Evolutionary conservation across 2,797 vertebrate species (phyloP).

Genomic region (Hyperoplus lanceolatus): DNA sequence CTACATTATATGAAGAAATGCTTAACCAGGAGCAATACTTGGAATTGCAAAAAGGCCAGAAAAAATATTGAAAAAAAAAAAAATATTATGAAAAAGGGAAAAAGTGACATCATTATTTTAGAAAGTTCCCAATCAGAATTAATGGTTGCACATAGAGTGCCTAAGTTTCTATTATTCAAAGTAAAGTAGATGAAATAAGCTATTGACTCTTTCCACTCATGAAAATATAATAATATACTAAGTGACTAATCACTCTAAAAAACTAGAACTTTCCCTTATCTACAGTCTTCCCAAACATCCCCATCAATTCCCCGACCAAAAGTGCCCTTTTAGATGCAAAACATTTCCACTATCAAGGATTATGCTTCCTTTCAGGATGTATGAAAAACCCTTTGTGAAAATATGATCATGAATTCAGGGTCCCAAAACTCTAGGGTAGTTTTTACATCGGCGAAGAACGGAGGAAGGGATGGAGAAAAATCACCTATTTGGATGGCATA

Average conservation of each 20-base stretch:
- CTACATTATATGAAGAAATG: slow-evolving; percentile 78
- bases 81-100: not conserved
- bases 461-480: slow-evolving; percentile 80
- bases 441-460: slow-evolving; percentile 78
- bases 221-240: slow-evolving; percentile 85
- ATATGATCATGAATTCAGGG: slow-evolving; percentile 88
- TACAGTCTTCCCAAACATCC: slow-evolving; percentile 57
- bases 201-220: slow-evolving; percentile 75
- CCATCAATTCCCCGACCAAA: slow-evolving; percentile 81
- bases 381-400: slow-evolving; percentile 84
- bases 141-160: slow-evolving; percentile 74
- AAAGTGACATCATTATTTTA: slow-evolving; percentile 77
- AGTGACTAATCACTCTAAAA: slow-evolving; percentile 81
- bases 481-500: slow-evolving; percentile 88
- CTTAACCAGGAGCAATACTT: slow-evolving; percentile 60
- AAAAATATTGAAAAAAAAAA: slow-evolving; percentile 69
- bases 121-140: slow-evolving; percentile 85
- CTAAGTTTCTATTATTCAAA: slow-evolving; percentile 77
- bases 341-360: slow-evolving; percentile 87
- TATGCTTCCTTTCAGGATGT: slow-evolving; percentile 83
- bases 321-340: slow-evolving; percentile 89
- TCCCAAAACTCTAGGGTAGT: slow-evolving; percentile 82
- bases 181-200: slow-evolving; percentile 80
- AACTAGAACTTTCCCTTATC: slow-evolving; percentile 79
- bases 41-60: slow-evolving; percentile 71